phyloP scores from a whole-genome alignment of 2,888 invertebrate species.

The Drosophila quinaria region DNA sequence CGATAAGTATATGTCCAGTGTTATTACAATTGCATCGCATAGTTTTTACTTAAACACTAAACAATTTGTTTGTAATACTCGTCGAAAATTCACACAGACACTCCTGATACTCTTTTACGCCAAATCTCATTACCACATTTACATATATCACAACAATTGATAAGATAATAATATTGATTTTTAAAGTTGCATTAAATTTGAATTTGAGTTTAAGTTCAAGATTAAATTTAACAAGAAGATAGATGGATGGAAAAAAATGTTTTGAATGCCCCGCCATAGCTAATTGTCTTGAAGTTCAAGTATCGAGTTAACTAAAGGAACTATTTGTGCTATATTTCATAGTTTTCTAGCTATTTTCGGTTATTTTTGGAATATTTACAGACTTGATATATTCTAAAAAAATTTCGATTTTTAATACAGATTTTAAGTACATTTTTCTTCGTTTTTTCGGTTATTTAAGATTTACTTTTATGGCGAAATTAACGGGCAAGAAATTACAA shows the following conservation, averaged over 20 bases:
- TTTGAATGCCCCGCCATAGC: conserved; percentile 33
- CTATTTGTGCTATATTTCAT: conserved; percentile 13
- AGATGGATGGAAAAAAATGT: conserved; percentile 1
- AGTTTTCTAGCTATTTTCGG: conserved; percentile 36
- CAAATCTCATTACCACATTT: conserved; percentile 36
- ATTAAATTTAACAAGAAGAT: conserved; percentile 18
- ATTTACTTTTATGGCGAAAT: too few relatives aligned
- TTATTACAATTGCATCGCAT: conserved; percentile 63
- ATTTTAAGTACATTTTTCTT: not conserved
- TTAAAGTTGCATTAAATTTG: conserved; percentile 3
- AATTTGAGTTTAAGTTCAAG: conserved; percentile 12
- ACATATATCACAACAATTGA: conserved; percentile 70
- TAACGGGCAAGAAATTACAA: too few relatives aligned
- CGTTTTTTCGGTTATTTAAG: not conserved
- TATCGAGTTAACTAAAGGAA: not conserved
- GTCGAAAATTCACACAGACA: conserved; percentile 23
- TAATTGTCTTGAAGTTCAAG: conserved; percentile 19
- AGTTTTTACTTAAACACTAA: conserved; percentile 51
- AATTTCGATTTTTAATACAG: not conserved
- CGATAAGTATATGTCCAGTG: conserved; percentile 36
- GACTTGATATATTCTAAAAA: not conserved
- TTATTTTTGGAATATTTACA: conserved; percentile 21
- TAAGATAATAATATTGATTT: conserved; percentile 26
- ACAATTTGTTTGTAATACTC: conserved; percentile 54
- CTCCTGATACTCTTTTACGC: conserved; percentile 6